Base-by-base conservation (phyloP, 2,797 vertebrate genomes). In the Pantherophis alleghaniensis region DNA sequence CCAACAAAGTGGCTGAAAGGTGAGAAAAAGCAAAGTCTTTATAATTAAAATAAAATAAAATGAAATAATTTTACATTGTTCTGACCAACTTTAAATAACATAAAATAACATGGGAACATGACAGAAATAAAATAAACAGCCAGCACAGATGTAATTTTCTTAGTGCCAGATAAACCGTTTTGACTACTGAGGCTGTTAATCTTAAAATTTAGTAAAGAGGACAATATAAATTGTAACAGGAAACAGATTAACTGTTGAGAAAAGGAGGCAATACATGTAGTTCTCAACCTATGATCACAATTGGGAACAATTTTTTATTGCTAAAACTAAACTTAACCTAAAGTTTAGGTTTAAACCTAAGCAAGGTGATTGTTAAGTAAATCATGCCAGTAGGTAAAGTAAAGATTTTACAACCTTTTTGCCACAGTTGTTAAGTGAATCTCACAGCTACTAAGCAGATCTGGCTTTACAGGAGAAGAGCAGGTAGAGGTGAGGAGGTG, bases 1-100 rank as follows among this genome's bases (percentile, higher is more conserved):
- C 98, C 98, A 69, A 94, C 95, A 97, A 98, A 99, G 63, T 98
- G 98, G 96, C 99, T 99, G 95, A 93, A 86, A 28, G 42, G 89
- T 86, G 51, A 20, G 10, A 28, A 20, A 24, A 13, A 11, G 28
- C 51, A 32, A 2, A 83, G 37, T 24, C 20, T 42, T 83, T 42
- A 37, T 42, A 42, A 83, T 83, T 20, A 24, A 47, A 79, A 79
- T 42, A 79, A 79, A 20, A 79, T 22, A 2, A 42, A 83, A 83
- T 83, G 18, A 83, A 83, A 42, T 83, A 83, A 83, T 4, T 83
- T 79, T 83, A 47, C 42, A 42, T 83, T 83, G 37, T 9, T 42
- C 74, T 83, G 18, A 42, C 9, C 37, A 83, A 22, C 69, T 42
- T 42, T 20, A 37, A 79, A 42, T 42, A 79, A 42, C 37, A 79